Percentiles rank a stretch among this genome's conserved stretches.
phyloP scores from a whole-genome alignment of 2,888 invertebrate species.

The Drosophila dives region DNA sequence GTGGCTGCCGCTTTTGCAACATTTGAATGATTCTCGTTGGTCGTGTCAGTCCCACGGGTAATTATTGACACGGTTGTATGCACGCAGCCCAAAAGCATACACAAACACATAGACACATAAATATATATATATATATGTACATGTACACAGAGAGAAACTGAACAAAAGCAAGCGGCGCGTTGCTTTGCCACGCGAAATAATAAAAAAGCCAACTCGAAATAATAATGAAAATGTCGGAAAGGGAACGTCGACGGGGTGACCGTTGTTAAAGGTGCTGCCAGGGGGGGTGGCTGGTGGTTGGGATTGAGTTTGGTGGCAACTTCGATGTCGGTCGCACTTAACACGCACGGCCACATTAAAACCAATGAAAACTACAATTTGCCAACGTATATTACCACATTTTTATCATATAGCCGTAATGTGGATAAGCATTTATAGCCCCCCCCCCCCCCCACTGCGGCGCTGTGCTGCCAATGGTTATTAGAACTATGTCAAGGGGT shows the following conservation, averaged over 20 bases:
- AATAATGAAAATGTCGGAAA: constrained; percentile 78
- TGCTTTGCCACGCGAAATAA: constrained; percentile 79
- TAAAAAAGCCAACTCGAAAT: constrained; percentile 70
- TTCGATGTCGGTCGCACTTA: constrained; percentile 70
- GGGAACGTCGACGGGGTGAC: constrained; percentile 19
- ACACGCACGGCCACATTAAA: constrained; percentile 76
- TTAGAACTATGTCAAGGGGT: constrained; percentile 46
- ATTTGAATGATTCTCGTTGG: constrained; percentile 83
- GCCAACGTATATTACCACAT: constrained; percentile 71
- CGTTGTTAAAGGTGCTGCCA: constrained; percentile 38
- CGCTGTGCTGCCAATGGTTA: constrained; percentile 4
- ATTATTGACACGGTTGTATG: constrained; percentile 83
- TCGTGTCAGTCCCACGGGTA: constrained; percentile 84
- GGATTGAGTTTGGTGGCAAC: constrained; percentile 22
- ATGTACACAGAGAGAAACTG: constrained; percentile 45
- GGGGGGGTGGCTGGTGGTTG: constrained; percentile 12
- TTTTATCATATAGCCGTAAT: constrained; percentile 66
- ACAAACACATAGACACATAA: constrained; percentile 26
- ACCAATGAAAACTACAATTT: constrained; percentile 81
- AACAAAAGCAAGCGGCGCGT: constrained; percentile 60
- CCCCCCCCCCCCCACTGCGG: background rate
- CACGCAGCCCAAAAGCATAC: constrained; percentile 81
- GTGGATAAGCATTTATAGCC: constrained; percentile 51
- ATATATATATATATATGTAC: constrained; percentile 27
- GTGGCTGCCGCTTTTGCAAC: constrained; percentile 78